Conservation (phyloP, 2,113 vertebrate genomes). For the Pterocles burchelli region DNA sequence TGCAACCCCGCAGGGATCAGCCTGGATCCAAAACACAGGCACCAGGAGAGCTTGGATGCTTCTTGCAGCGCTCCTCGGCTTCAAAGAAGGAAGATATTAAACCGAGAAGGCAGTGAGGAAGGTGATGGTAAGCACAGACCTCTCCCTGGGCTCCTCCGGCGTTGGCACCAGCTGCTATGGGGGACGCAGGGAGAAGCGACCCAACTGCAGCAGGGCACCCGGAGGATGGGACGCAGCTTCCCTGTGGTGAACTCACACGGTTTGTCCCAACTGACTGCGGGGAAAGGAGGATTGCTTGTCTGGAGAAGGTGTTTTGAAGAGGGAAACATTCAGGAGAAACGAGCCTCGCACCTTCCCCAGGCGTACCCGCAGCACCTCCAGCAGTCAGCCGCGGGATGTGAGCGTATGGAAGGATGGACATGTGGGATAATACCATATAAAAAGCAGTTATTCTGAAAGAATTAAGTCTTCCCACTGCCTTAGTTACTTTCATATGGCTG, state of each 20-base stretch:
- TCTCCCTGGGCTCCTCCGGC: background rate
- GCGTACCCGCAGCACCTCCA: fast-evolving
- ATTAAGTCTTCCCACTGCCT: slow-evolving; percentile 2
- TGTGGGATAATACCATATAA: background rate
- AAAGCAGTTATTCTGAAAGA: background rate
- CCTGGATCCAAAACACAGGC: background rate
- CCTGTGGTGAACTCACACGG: fast-evolving
- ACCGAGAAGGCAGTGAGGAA: background rate
- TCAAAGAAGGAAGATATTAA: fast-evolving
- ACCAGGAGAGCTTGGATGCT: background rate
- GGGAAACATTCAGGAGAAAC: background rate
- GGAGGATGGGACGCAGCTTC: background rate
- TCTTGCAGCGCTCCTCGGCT: background rate
- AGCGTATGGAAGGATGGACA: background rate
- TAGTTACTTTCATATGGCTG: background rate
- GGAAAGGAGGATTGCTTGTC: fast-evolving
- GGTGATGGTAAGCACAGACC: too few species aligned
- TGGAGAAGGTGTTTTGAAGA: background rate
- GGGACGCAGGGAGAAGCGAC: background rate
- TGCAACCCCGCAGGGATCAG: background rate
- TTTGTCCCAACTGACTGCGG: background rate
- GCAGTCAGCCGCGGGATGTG: background rate
- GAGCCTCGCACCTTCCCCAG: background rate
- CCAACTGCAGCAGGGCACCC: background rate
- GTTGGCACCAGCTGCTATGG: background rate